Conservation (phyloP, 2,797 vertebrate species). For the Nannoperca obscura region DNA sequence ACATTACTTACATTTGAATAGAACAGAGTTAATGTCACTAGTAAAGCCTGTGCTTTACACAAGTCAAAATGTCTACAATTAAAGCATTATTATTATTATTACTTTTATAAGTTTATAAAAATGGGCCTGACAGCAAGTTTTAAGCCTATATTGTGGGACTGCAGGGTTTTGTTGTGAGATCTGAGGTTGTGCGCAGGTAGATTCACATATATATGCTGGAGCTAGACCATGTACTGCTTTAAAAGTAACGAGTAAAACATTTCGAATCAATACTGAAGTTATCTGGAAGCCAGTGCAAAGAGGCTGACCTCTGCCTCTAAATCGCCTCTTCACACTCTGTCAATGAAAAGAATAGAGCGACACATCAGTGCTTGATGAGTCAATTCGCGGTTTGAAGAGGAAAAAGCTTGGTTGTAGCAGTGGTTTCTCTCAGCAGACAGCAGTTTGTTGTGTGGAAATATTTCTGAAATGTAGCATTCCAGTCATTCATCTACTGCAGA, state of each 20-base stretch:
- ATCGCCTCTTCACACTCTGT: not conserved
- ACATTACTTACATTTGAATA: not conserved
- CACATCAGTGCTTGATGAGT: not conserved
- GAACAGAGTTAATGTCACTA: not conserved
- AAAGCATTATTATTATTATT: not conserved
- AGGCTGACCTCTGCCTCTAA: no score
- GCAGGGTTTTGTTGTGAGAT: no score
- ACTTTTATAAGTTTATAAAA: no score
- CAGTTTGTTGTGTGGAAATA: conserved; percentile 23
- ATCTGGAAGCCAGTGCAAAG: no score
- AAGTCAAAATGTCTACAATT: not conserved
- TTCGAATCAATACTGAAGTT: no score
- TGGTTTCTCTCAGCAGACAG: not conserved
- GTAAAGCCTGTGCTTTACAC: no score
- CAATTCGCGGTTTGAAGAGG: not conserved
- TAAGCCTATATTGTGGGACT: no score
- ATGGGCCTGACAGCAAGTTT: no score
- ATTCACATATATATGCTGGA: no score
- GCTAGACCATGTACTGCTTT: no score
- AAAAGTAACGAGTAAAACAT: no score
- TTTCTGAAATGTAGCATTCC: not conserved
- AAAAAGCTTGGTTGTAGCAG: not conserved
- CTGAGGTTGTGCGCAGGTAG: no score
- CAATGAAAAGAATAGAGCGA: not conserved
- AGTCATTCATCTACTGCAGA: conserved; percentile 17